Base-by-base conservation (phyloP, 1,140 invertebrate species). In the Caenorhabditis tropicalis region DNA sequence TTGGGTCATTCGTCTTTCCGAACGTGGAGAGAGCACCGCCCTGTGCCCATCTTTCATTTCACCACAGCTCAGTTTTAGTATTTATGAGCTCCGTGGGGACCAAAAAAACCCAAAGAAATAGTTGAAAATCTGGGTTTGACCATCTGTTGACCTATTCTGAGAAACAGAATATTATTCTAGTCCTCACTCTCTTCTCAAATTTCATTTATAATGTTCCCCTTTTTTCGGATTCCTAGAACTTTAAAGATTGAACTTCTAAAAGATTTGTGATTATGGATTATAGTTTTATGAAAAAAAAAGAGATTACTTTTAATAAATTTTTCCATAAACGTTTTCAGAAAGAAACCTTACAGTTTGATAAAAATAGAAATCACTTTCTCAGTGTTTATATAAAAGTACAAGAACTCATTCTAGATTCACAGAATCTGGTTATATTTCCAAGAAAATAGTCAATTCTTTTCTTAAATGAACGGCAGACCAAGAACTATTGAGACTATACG, bases 1-100 rank as follows among this genome's bases (percentile, higher is more conserved):
- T 46, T 43, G 33, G 65, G 65, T 74, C 65, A 74, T 74, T 74
- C 36, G 36, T 43, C 65, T 46, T 74, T 74, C 15, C 24, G 65
- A 74, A 74, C 65, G n/a, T n/a, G 65, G 36, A 29, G 29, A 56
- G 36, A 46, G 65, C 6, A 31, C 36, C 65, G 12, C 15, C 27
- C 21, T 6, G 53, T 7, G 21, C 53, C 53, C 10, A 31, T n/a
- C 36, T n/a, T 36, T 15, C 36, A 74, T 74, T 21, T 74, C 43
- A 43, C 65, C 65, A 74, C 65, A 74, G 65, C 65, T 43, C 65
- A 74, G 65, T 74, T 74, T 74, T 74, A 74, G 65, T 74, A 74
- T 74, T 74, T 74, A 74, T 74, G 65, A 74, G 65, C 65, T 46
- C 65, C 65, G 65, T 74, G 33, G 65, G 65, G 65, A 74, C 65